Conservation (phyloP, 2,797 vertebrate species). For the Hypotaenidia okinawae region DNA sequence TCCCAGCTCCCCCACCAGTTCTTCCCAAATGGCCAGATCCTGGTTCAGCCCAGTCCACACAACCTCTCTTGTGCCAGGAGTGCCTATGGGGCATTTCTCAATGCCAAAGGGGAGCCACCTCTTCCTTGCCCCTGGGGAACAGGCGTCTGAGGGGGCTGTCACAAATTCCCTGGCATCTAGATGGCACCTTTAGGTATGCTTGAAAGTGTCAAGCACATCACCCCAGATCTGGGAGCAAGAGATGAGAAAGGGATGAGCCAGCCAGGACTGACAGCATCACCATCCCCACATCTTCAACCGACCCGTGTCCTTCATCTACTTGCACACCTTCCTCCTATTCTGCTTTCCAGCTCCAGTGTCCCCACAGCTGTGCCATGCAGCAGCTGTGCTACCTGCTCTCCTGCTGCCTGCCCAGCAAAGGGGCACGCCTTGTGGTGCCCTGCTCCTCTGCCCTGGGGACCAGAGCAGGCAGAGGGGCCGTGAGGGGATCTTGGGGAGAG, state of each 20-base stretch:
- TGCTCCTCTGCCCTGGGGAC: not conserved
- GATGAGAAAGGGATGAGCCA: not conserved
- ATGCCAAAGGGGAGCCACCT: not conserved
- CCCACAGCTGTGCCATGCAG: not conserved
- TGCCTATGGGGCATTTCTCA: not conserved
- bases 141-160: not conserved
- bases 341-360: not conserved
- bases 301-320: not conserved
- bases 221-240: not conserved
- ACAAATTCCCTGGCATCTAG: not conserved
- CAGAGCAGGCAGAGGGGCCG: accelerated
- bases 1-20: not conserved
- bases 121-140: not conserved
- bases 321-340: not conserved
- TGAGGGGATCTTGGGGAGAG: not conserved
- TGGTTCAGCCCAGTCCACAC: not conserved
- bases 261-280: not conserved
- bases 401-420: not conserved
- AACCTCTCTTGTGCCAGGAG: not conserved
- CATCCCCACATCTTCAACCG: not conserved
- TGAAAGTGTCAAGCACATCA: not conserved
- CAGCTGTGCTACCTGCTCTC: not conserved
- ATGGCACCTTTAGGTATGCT: not conserved
- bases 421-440: accelerated
- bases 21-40: not conserved